A percentile compares a stretch with the other conserved stretches of the same genome.
Evolutionary conservation across 2,888 invertebrate genomes (phyloP).

Genomic region (Polymixis lichenea): DNA sequence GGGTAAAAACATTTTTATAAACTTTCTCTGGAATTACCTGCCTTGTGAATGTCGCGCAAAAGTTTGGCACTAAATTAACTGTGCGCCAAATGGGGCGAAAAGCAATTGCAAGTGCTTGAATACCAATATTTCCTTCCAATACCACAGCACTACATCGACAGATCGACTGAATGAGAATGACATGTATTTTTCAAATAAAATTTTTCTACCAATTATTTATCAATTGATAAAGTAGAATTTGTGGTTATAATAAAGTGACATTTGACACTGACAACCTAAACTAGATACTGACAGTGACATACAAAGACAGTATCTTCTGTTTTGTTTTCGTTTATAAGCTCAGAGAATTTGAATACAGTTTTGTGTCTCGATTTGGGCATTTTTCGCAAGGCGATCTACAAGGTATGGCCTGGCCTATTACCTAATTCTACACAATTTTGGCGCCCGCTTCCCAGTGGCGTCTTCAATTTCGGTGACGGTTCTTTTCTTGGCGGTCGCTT

Average conservation of each 20-base stretch:
- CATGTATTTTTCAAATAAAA: constrained; percentile 4
- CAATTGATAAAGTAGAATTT: background rate
- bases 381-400: no score
- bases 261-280: background rate
- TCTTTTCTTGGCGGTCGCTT: no score
- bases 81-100: background rate
- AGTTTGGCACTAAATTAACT: constrained; percentile 1
- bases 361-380: no score
- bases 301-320: no score
- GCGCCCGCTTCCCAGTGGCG: no score
- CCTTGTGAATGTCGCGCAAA: constrained; percentile 7
- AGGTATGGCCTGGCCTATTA: no score
- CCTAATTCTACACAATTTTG: no score
- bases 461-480: no score
- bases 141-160: constrained; percentile 23
- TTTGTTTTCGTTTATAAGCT: no score
- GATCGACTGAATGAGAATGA: constrained; percentile 31
- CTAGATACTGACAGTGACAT: no score
- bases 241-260: constrained; percentile 8
- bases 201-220: background rate
- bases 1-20: background rate
- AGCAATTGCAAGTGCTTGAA: constrained; percentile 4
- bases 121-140: constrained; percentile 14
- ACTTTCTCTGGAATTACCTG: constrained; percentile 35
- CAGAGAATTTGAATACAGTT: no score